These are phyloP conservation scores for Prinia subflava DNA, from an alignment of 2,113 vertebrate species.

Conservation along the genomic window DNA sequence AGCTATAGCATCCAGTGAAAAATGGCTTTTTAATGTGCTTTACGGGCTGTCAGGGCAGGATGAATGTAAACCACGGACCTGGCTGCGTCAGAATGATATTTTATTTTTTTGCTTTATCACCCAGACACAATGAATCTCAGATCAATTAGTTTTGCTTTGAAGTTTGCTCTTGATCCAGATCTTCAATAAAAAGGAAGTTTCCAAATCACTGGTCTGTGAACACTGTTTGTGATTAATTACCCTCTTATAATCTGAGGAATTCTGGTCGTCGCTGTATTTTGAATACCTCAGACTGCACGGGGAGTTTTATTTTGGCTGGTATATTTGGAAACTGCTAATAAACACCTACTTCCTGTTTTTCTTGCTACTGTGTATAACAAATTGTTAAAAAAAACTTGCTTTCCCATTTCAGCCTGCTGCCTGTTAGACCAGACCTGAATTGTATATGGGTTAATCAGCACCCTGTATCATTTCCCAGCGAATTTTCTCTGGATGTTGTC, in stretches of 20 bases:
- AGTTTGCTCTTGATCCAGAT: conserved; percentile 75
- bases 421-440: conserved; percentile 42
- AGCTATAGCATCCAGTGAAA: not conserved
- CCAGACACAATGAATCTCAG: conserved; percentile 70
- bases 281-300: conserved; percentile 76
- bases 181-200: conserved; percentile 78
- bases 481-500: conserved; percentile 63
- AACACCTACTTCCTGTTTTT: conserved; percentile 82
- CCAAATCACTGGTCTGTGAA: conserved; percentile 78
- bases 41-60: conserved; percentile 42
- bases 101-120: conserved; percentile 63
- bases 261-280: conserved; percentile 74
- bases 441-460: conserved; percentile 32
- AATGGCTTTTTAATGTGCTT: conserved; percentile 59
- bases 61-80: conserved; percentile 26
- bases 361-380: conserved; percentile 77
- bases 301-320: conserved; percentile 80
- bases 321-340: conserved; percentile 82
- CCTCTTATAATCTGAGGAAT: conserved; percentile 81
- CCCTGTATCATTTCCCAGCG: conserved; percentile 34
- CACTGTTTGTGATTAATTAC: conserved; percentile 80
- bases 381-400: conserved; percentile 72
- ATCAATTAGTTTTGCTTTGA: conserved; percentile 76
- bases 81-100: conserved; percentile 25
- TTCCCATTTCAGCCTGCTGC: conserved; percentile 55